Conservation (phyloP, 2,797 vertebrate genomes). For the Bothrops alternatus region DNA sequence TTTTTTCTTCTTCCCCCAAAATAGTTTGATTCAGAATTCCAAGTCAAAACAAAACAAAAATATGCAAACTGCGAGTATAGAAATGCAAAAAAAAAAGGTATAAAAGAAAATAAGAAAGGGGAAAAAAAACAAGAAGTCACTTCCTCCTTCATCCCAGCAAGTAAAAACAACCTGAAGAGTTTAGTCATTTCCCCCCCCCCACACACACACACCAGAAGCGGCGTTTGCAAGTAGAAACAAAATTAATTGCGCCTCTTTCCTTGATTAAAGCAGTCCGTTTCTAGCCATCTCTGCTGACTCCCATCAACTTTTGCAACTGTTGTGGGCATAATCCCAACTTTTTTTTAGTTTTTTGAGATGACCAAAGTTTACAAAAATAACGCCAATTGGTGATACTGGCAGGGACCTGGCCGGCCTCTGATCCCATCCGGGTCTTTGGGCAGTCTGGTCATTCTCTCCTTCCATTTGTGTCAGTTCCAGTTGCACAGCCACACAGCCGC, state of each 20-base stretch:
- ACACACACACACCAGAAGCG: neutral
- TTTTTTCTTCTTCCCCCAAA: no score
- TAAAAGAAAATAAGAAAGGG: neutral
- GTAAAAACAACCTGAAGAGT: neutral
- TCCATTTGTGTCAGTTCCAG: constrained; percentile 82
- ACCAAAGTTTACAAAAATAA: neutral
- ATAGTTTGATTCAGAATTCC: neutral
- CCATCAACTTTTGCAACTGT: neutral
- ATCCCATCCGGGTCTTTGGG: accelerated
- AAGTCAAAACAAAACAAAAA: neutral
- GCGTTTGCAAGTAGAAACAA: neutral
- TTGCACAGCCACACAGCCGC: constrained; percentile 94
- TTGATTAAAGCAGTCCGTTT: neutral
- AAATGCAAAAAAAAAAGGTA: no score
- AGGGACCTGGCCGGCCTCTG: no score
- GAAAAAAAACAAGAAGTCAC: neutral
- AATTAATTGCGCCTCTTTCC: neutral
- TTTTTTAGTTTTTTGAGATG: neutral
- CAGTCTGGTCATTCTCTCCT: neutral
- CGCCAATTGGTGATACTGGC: neutral
- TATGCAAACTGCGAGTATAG: no score
- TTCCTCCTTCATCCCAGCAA: neutral
- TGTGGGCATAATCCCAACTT: neutral
- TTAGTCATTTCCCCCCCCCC: neutral
- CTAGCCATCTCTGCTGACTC: neutral